Base-by-base conservation (phyloP, 2,797 vertebrate genomes). In the Phoxinus dragarum region DNA sequence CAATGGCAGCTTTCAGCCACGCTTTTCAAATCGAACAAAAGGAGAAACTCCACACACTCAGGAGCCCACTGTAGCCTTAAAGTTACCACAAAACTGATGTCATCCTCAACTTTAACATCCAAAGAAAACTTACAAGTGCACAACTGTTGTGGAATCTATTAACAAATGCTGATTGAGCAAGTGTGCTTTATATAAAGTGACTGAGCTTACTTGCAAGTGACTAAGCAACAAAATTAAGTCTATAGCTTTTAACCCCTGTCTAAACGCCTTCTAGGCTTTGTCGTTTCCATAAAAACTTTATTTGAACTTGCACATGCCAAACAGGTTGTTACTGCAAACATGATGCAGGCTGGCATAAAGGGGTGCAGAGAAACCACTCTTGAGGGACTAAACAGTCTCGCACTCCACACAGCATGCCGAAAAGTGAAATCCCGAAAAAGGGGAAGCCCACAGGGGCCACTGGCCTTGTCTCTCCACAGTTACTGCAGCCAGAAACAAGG, bases 1-100 rank as follows among this genome's bases (percentile, higher is more conserved):
- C 93, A 95, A 92, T 81, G 86, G 88, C 89, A 87, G 91, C 93
- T 92, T 93, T 94, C 92, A 94, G 77, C 61, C 81, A 84, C 44
- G 9, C 87, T 88, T 90, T 90, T 91, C 84, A 88, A 67, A 47
- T 3, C 61, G 61, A 88, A 94, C 93, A 93, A 94, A 94, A 91
- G 90, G 19, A 87, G 91, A 93, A 93, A 94, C 90, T 86, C 61
- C 89, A 84, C 86, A 84, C 92, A 77, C 69, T 6, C 78, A 76
- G 61, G 40, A 86, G 67, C 67, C 27, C 11, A 83, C 88, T 87
- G 61, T 54, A 23, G 81, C 86, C 69, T 88, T 85, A 89, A 80
- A 52, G 89, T 87, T 61, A 89, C 87, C 76, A 66, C 14, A 81
- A 88, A 89, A 89, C 89, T 31, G 80, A 89, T 83, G 66, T 49